These are phyloP conservation scores for Montifringilla adamsi DNA, from an alignment of 2,113 vertebrate genomes.

Conservation along the genomic window DNA sequence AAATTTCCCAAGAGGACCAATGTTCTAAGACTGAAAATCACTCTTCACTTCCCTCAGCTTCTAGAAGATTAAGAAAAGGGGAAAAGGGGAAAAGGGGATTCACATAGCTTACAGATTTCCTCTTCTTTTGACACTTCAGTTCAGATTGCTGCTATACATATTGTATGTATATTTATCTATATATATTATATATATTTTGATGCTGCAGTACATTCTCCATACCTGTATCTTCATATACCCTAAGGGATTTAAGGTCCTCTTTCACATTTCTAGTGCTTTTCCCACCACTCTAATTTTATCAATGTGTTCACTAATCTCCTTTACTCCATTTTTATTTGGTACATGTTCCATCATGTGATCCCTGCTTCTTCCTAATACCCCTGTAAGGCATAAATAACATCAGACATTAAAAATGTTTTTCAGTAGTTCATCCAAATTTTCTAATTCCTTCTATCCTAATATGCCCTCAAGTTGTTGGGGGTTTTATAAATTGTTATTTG, in stretches of 20 bases:
- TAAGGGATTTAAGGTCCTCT: background rate
- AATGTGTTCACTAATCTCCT: background rate
- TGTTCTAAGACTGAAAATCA: background rate
- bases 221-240: background rate
- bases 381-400: background rate
- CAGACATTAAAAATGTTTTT: background rate
- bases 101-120: background rate
- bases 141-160: background rate
- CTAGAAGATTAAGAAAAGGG: background rate
- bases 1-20: background rate
- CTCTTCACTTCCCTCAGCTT: background rate
- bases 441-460: background rate
- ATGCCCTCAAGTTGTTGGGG: rapidly evolving
- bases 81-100: background rate
- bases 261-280: background rate
- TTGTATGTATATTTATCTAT: background rate
- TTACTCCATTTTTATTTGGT: background rate
- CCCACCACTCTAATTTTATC: background rate
- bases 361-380: background rate
- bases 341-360: background rate
- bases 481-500: background rate
- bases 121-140: background rate
- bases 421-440: background rate
- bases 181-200: background rate
- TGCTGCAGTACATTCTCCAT: background rate